Percentiles rank a stretch among this genome's conserved stretches.
phyloP scores from a whole-genome alignment of 2,113 vertebrate genomes.

The Typhlomys cinereus region DNA sequence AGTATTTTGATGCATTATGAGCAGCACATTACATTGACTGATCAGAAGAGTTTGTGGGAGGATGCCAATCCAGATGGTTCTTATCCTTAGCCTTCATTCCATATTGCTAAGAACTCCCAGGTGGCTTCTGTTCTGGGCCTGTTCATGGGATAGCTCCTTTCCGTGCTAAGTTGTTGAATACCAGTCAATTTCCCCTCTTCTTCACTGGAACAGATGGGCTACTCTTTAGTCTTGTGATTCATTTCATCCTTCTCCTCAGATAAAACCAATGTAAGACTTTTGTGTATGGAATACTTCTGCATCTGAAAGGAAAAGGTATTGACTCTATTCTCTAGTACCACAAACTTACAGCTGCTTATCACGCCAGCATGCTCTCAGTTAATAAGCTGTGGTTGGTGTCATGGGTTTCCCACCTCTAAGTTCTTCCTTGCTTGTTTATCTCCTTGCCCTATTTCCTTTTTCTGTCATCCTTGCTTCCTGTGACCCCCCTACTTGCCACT shows the following conservation, averaged over 20 bases:
- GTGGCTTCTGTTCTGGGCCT: background rate
- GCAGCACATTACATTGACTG: slow-evolving; percentile 49
- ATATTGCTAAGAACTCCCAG: background rate
- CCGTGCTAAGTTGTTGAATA: background rate
- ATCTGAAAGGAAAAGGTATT: slow-evolving; percentile 3
- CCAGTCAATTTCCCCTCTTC: background rate
- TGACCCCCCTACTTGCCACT: background rate
- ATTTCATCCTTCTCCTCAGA: background rate
- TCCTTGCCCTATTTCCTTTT: background rate
- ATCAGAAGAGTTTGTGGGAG: background rate
- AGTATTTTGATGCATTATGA: slow-evolving; percentile 14
- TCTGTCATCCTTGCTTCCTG: background rate
- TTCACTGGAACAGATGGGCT: background rate
- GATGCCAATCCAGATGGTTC: background rate
- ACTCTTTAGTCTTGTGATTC: background rate
- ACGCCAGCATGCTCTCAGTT: background rate
- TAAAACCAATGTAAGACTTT: slow-evolving; percentile 2
- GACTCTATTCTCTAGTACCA: background rate
- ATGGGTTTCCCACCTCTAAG: too few relatives aligned
- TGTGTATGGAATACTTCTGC: background rate
- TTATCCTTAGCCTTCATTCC: background rate
- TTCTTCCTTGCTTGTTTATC: background rate
- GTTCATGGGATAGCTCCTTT: background rate
- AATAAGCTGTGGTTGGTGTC: too few relatives aligned
- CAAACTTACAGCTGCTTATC: background rate